Conservation (phyloP, 2,113 vertebrate species). For the Aptenodytes forsteri region DNA sequence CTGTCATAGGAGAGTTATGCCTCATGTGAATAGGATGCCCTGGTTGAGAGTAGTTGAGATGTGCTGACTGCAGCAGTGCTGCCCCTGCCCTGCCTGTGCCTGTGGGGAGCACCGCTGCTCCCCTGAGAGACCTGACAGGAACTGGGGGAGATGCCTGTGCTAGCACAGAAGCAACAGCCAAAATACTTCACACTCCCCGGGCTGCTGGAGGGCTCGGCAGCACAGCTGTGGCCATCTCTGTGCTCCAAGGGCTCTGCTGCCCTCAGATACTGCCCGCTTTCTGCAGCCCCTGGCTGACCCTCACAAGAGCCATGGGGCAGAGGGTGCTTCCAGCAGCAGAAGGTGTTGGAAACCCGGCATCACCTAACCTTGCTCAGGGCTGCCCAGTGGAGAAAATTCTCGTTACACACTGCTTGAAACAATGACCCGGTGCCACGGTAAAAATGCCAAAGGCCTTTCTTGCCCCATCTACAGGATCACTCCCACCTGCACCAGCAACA, state of each 20-base stretch:
- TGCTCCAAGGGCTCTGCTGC: not conserved
- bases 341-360: not conserved
- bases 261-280: not conserved
- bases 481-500: not conserved
- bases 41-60: not conserved
- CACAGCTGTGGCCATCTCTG: fast-evolving
- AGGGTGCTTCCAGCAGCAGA: not conserved
- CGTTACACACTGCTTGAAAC: not conserved
- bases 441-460: not conserved
- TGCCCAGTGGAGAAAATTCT: not conserved
- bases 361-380: not conserved
- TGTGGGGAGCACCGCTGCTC: not conserved
- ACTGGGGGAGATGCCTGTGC: not conserved
- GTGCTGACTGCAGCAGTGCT: not conserved
- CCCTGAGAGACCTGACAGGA: fast-evolving
- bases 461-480: not conserved
- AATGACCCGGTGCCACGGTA: fast-evolving
- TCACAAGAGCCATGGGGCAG: fast-evolving
- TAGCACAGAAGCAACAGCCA: not conserved
- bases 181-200: not conserved
- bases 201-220: not conserved
- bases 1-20: not conserved
- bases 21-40: not conserved
- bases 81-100: not conserved
- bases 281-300: not conserved